phyloP scores from a whole-genome alignment of 2,113 vertebrate genomes.

The Amphilophus citrinellus region DNA sequence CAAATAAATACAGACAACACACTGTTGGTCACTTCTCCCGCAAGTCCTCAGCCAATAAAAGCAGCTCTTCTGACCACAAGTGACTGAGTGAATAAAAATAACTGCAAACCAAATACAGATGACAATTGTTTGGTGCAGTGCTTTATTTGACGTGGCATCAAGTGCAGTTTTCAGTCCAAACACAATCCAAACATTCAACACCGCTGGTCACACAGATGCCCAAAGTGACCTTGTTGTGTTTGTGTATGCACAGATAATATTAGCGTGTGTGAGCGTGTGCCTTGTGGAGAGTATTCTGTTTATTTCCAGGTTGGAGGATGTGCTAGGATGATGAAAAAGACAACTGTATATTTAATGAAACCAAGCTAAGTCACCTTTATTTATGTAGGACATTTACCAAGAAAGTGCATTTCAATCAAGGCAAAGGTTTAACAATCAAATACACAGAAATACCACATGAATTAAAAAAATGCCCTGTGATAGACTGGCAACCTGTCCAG shows the following conservation, averaged over 20 bases:
- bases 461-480: too few relatives aligned
- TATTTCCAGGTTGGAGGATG: not conserved
- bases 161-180: conserved; percentile 56
- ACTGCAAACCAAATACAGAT: conserved; percentile 30
- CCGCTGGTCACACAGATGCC: conserved; percentile 61
- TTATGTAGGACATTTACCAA: not conserved
- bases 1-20: conserved; percentile 22
- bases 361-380: not conserved
- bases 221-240: conserved; percentile 62
- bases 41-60: conserved; percentile 45
- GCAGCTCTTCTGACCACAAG: conserved; percentile 32
- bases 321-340: not conserved
- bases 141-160: conserved; percentile 63
- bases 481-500: too few relatives aligned
- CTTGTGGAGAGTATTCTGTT: not conserved
- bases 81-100: conserved; percentile 31
- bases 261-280: conserved; percentile 11
- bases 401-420: too few relatives aligned
- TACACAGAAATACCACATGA: too few relatives aligned
- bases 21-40: conserved; percentile 21
- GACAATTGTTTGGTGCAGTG: conserved; percentile 36
- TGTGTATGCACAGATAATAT: conserved; percentile 29
- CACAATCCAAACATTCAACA: conserved; percentile 61
- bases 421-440: too few relatives aligned
- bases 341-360: not conserved